Evolutionary conservation across 2,797 vertebrate genomes (phyloP).

Genomic region (Rhinichthys osculus): DNA sequence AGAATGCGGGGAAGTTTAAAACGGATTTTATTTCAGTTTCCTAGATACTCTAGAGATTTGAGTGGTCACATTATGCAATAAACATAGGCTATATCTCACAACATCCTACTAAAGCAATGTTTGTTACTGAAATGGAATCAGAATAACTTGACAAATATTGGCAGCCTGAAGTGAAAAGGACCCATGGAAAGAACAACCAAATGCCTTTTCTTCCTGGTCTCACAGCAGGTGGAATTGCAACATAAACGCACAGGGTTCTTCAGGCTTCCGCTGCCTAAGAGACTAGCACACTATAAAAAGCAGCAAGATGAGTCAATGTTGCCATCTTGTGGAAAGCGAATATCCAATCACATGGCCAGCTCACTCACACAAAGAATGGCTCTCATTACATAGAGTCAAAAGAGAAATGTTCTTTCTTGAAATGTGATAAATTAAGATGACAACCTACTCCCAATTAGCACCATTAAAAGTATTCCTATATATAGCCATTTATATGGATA

Average conservation of each 20-base stretch:
- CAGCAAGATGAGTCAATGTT: slow-evolving; percentile 63
- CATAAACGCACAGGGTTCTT: slow-evolving; percentile 4
- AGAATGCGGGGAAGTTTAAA: slow-evolving; percentile 14
- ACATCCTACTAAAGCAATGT: slow-evolving; percentile 3
- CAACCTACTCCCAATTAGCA: slow-evolving; percentile 11
- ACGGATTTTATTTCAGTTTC: slow-evolving; percentile 31
- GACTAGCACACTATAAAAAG: slow-evolving; percentile 21
- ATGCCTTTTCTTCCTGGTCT: slow-evolving; percentile 8
- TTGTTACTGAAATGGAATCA: slow-evolving; percentile 13
- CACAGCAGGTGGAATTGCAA: slow-evolving; percentile 8
- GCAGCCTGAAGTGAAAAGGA: slow-evolving; percentile 29
- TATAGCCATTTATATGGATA: not conserved
- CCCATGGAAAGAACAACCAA: slow-evolving; percentile 28
- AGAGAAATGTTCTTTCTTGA: not conserved
- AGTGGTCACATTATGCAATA: not conserved
- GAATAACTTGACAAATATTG: slow-evolving; percentile 38
- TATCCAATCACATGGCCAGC: slow-evolving; percentile 16
- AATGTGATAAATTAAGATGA: not conserved
- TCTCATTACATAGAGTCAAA: not conserved
- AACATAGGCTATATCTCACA: not conserved
- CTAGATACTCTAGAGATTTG: slow-evolving; percentile 13
- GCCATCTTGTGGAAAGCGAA: slow-evolving; percentile 66
- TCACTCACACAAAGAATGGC: not conserved
- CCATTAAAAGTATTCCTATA: not conserved
- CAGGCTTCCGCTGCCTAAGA: not conserved